phyloP scores from a whole-genome alignment of 2,113 vertebrate genomes.

The Maccullochella peelii region DNA sequence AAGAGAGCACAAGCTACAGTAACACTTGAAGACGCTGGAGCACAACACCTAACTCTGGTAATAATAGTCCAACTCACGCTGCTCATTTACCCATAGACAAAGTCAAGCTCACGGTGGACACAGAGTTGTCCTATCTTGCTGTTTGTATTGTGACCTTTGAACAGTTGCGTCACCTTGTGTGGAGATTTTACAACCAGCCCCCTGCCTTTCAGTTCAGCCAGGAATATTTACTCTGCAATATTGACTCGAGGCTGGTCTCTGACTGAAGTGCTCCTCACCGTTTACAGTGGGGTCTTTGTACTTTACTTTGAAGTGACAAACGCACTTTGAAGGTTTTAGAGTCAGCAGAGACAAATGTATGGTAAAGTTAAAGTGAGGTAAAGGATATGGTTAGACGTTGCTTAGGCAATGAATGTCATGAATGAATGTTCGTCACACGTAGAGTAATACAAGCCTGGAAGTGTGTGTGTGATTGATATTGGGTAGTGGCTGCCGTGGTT shows the following conservation, averaged over 20 bases:
- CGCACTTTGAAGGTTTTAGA: background rate
- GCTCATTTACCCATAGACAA: background rate
- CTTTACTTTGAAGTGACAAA: slow-evolving; percentile 25
- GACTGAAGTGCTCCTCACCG: slow-evolving; percentile 20
- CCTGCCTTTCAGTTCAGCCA: slow-evolving; percentile 22
- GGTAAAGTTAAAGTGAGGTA: slow-evolving; percentile 8
- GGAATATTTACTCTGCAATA: slow-evolving; percentile 60
- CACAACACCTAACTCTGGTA: background rate
- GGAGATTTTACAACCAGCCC: slow-evolving; percentile 41
- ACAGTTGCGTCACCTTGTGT: slow-evolving; percentile 41
- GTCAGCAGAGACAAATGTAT: slow-evolving; percentile 18
- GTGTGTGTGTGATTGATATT: slow-evolving; percentile 45
- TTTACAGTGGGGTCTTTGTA: slow-evolving; percentile 32
- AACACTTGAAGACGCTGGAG: background rate
- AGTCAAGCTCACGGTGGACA: background rate
- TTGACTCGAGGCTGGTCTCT: slow-evolving; percentile 63
- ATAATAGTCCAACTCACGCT: background rate
- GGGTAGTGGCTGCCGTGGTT: slow-evolving; percentile 31
- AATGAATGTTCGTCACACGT: slow-evolving; percentile 31
- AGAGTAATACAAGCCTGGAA: slow-evolving; percentile 26
- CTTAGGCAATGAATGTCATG: slow-evolving; percentile 6
- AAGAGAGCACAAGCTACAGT: background rate
- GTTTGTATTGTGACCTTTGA: slow-evolving; percentile 53
- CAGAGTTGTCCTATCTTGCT: background rate
- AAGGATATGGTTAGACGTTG: background rate